Evolutionary conservation across 1,140 invertebrate genomes (phyloP).

Genomic region (Drosophila malerkotliana): DNA sequence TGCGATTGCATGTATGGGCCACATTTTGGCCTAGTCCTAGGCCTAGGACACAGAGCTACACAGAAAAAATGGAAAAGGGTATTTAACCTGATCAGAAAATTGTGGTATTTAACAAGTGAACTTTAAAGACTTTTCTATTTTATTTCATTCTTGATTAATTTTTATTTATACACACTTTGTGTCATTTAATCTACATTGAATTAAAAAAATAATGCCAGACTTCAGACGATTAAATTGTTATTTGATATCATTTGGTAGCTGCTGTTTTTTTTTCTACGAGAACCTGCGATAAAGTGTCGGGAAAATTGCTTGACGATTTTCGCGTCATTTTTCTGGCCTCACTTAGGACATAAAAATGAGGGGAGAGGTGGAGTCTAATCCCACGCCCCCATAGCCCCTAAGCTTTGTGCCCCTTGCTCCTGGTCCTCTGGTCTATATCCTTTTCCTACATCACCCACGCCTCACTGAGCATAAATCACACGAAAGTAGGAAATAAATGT

Average conservation of each 20-base stretch:
- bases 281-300: conserved; percentile 6
- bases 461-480: conserved; percentile 61
- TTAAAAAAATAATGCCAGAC: not conserved
- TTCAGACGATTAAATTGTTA: not conserved
- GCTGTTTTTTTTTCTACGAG: not conserved
- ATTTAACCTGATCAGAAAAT: not conserved
- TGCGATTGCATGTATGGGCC: conserved; percentile 45
- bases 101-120: too few species aligned
- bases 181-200: not conserved
- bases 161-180: not conserved
- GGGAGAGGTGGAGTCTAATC: not conserved
- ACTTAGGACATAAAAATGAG: conserved; percentile 11
- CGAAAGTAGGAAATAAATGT: conserved; percentile 28
- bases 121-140: too few species aligned
- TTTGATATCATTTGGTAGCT: conserved; percentile 18
- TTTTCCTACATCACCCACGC: conserved; percentile 5
- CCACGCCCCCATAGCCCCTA: not conserved
- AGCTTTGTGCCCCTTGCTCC: too few species aligned
- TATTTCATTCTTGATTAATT: not conserved
- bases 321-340: conserved; percentile 46
- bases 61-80: not conserved
- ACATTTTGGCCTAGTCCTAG: conserved; percentile 39
- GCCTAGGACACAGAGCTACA: conserved; percentile 7
- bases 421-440: not conserved
- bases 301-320: conserved; percentile 56